Conservation (phyloP, 1,140 invertebrate genomes). For the Ceratosolen fusciceps region DNA sequence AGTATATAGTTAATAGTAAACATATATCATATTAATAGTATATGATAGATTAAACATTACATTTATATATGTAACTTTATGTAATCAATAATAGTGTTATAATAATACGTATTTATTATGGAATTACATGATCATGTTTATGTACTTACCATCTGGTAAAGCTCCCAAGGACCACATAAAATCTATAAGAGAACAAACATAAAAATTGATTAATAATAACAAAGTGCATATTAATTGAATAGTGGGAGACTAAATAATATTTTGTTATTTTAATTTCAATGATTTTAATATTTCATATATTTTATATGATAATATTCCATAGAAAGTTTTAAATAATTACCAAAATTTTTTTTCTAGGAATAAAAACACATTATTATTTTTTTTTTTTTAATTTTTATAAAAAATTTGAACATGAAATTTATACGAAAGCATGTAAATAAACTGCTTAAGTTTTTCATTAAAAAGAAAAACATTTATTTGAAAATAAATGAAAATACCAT, state of each 20-base stretch:
- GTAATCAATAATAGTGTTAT: too few relatives aligned
- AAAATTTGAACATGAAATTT: conserved; percentile 19
- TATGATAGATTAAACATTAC: too few relatives aligned
- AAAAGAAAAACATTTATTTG: conserved; percentile 16
- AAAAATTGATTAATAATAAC: conserved; percentile 49
- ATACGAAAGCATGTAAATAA: conserved; percentile 27
- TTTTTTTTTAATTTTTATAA: conserved; percentile 10
- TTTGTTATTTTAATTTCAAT: background rate
- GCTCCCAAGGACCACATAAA: conserved; percentile 98
- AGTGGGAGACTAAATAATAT: conserved; percentile 33
- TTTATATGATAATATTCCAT: conserved; percentile 4
- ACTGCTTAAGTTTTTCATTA: background rate
- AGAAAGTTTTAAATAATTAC: background rate
- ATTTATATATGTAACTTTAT: too few relatives aligned
- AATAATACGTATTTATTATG: too few relatives aligned
- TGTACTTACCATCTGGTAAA: conserved; percentile 92
- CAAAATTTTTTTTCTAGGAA: conserved; percentile 16
- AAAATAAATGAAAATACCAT: conserved; percentile 33
- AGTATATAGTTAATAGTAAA: too few relatives aligned
- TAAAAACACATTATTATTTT: too few relatives aligned
- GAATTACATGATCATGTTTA: background rate
- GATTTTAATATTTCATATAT: conserved; percentile 18
- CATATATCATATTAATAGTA: too few relatives aligned
- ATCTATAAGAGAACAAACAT: conserved; percentile 79
- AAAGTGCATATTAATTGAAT: background rate